phyloP scores from a whole-genome alignment of 2,797 vertebrate species.

The Microhierax caerulescens region DNA sequence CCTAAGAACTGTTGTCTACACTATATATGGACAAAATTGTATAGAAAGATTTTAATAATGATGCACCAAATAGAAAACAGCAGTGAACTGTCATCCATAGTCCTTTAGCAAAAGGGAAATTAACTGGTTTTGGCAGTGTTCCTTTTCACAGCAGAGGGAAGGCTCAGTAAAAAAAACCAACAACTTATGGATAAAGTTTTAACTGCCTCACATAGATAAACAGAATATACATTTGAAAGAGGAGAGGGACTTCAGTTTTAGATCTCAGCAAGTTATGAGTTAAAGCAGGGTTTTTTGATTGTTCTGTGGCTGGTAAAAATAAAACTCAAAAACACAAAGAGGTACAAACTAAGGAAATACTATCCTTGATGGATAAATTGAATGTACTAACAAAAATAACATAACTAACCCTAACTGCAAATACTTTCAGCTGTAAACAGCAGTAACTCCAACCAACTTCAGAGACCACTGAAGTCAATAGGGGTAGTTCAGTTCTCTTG shows the following conservation, averaged over 20 bases:
- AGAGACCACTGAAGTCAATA: not conserved
- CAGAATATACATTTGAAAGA: not conserved
- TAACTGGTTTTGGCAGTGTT: conserved; percentile 31
- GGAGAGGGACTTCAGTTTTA: not conserved
- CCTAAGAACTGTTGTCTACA: conserved; percentile 11
- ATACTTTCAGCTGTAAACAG: not conserved
- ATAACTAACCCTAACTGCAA: not conserved
- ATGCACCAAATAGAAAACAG: not conserved
- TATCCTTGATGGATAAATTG: not conserved
- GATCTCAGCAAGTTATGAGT: not conserved
- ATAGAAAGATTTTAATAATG: conserved; percentile 42
- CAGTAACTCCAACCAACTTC: not conserved
- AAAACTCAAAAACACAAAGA: not conserved
- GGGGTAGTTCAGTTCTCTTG: not conserved
- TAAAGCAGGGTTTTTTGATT: not conserved
- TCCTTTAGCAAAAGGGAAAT: not conserved
- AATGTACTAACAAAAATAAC: not conserved
- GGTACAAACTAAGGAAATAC: not conserved
- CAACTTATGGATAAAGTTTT: not conserved
- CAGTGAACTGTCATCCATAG: conserved; percentile 9
- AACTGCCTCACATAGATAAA: not conserved
- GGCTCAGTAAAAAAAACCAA: not conserved
- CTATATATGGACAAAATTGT: not conserved
- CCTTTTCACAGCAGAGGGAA: conserved; percentile 4
- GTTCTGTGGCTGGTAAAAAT: not conserved